phyloP scores from a whole-genome alignment of 2,797 vertebrate species.

The Scarus forsteni region DNA sequence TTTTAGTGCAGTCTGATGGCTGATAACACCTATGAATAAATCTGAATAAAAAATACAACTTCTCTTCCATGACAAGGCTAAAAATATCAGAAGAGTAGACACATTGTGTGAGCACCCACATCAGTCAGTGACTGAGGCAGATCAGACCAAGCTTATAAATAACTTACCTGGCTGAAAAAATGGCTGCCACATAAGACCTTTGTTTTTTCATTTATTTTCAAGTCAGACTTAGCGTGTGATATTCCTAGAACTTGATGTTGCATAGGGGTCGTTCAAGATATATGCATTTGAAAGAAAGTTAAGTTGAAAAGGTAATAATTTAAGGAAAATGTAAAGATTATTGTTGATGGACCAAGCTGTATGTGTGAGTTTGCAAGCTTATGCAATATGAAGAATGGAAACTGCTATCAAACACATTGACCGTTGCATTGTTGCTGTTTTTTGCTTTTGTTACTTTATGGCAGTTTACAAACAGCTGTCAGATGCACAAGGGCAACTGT shows the following conservation, averaged over 20 bases:
- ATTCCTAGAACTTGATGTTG: conserved; percentile 10
- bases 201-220: conserved; percentile 31
- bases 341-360: too few species aligned
- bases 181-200: conserved; percentile 20
- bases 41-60: conserved; percentile 31
- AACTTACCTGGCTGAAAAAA: conserved; percentile 46
- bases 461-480: too few species aligned
- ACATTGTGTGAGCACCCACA: conserved; percentile 51
- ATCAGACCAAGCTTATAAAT: conserved; percentile 57
- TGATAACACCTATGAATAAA: not conserved
- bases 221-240: not conserved
- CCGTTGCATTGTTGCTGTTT: too few species aligned
- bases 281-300: not conserved
- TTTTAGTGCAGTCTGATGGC: not conserved
- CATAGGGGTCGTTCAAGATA: not conserved
- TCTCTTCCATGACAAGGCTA: conserved; percentile 34
- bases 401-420: too few species aligned
- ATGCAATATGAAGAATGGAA: too few species aligned
- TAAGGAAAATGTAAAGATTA: too few species aligned
- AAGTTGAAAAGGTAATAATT: too few species aligned
- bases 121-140: conserved; percentile 43
- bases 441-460: too few species aligned
- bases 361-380: too few species aligned
- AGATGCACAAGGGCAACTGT: too few species aligned
- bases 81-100: conserved; percentile 51